Evolutionary conservation across 2,113 vertebrate species (phyloP).

Genomic region (Nyctereutes procyonoides): DNA sequence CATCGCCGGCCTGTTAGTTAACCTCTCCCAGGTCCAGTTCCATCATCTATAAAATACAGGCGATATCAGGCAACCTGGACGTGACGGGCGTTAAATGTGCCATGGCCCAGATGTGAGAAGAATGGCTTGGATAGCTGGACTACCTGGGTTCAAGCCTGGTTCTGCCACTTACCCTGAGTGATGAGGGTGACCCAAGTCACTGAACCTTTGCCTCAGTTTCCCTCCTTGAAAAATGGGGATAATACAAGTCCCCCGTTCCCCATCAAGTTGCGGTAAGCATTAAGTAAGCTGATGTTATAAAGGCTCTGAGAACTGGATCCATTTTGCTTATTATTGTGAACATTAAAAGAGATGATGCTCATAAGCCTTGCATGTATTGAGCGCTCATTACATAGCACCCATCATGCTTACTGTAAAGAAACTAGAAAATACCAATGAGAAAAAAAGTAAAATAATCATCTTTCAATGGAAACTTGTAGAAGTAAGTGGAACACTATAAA

Average conservation of each 20-base stretch:
- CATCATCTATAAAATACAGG: not conserved
- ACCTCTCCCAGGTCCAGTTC: not conserved
- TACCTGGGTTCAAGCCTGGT: not conserved
- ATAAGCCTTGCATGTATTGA: not conserved
- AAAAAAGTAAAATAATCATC: conserved; percentile 11
- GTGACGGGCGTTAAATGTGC: not conserved
- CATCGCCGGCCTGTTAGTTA: not conserved
- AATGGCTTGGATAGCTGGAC: not conserved
- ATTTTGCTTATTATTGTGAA: not conserved
- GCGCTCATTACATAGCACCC: not conserved
- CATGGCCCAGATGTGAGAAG: not conserved
- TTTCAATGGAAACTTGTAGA: conserved; percentile 44
- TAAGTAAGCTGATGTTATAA: not conserved
- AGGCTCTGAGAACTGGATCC: not conserved
- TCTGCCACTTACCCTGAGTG: not conserved
- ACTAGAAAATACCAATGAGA: not conserved
- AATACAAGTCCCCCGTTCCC: not conserved
- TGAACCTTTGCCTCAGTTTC: not conserved
- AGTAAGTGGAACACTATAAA: not conserved
- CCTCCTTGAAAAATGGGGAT: not conserved
- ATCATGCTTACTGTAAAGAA: not conserved
- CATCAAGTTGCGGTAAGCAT: not conserved
- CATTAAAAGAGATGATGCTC: not conserved
- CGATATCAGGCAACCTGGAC: not conserved
- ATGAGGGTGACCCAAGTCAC: not conserved